These are phyloP conservation scores for Rhineura floridana DNA, from an alignment of 2,113 vertebrate genomes.

Conservation along the genomic window DNA sequence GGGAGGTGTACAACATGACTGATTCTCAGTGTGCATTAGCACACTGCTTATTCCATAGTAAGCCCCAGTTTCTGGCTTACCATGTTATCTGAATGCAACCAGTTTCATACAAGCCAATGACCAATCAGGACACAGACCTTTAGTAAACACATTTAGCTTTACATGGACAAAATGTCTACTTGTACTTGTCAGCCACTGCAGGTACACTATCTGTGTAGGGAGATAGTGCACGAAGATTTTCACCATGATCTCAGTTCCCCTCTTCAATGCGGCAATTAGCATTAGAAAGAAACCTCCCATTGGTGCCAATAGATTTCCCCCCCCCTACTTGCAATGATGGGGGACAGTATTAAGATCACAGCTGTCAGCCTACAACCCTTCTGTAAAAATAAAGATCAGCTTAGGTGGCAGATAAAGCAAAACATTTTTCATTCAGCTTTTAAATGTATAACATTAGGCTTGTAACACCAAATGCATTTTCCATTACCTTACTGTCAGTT, in stretches of 20 bases:
- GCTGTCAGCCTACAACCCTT: neutral
- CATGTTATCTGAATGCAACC: too few species aligned
- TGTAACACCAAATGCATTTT: neutral
- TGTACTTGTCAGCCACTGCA: neutral
- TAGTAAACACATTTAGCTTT: neutral
- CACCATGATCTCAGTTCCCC: too few species aligned
- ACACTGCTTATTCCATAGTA: too few species aligned
- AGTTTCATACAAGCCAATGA: too few species aligned
- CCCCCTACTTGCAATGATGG: too few species aligned
- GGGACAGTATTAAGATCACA: too few species aligned
- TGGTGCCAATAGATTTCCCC: too few species aligned
- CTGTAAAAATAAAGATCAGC: neutral
- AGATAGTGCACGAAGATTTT: neutral
- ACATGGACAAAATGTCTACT: neutral
- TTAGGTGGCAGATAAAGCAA: neutral
- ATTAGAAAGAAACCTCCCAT: too few species aligned
- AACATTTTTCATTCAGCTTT: neutral
- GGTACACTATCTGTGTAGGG: neutral
- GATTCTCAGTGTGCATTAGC: too few species aligned
- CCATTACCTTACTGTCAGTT: conserved; percentile 94
- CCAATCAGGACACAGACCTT: neutral
- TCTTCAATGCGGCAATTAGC: too few species aligned
- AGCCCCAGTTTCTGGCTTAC: too few species aligned
- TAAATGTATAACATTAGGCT: neutral
- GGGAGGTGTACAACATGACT: too few species aligned